Evolutionary conservation across 2,113 vertebrate genomes (phyloP).

Genomic region (Lophochroa leadbeateri): DNA sequence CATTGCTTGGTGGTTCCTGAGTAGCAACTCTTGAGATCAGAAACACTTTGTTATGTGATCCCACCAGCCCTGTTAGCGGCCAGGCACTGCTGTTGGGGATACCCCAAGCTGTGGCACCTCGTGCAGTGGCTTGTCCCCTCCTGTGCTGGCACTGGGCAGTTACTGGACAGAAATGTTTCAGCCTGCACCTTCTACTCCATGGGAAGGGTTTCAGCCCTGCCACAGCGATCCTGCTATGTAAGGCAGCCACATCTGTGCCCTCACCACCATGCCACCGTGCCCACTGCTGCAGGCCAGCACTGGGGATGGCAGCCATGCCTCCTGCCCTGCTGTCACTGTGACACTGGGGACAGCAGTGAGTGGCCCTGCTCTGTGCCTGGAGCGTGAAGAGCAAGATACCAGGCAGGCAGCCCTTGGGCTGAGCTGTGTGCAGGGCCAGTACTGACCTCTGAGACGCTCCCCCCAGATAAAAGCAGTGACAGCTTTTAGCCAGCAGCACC

Average conservation of each 20-base stretch:
- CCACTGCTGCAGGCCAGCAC: not conserved
- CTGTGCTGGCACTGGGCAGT: not conserved
- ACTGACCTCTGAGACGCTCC: not conserved
- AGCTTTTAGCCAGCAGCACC: not conserved
- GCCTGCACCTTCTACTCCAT: not conserved
- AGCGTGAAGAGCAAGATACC: not conserved
- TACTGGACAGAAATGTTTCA: not conserved
- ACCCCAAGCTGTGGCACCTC: not conserved
- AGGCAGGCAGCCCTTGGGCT: not conserved
- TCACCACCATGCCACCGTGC: not conserved
- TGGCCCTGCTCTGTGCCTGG: not conserved
- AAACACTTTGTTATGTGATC: not conserved
- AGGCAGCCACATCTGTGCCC: not conserved
- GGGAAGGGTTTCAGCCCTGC: not conserved
- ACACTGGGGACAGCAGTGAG: not conserved
- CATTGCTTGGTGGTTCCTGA: not conserved
- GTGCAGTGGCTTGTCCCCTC: not conserved
- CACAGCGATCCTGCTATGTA: not conserved
- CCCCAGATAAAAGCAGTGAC: not conserved
- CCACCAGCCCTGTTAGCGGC: not conserved
- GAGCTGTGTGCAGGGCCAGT: not conserved
- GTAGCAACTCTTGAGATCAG: not conserved
- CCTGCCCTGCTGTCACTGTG: not conserved
- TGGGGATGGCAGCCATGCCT: not conserved
- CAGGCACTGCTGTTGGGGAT: not conserved